Base-by-base conservation (phyloP, 2,797 vertebrate genomes). In the Girardinus metallicus region DNA sequence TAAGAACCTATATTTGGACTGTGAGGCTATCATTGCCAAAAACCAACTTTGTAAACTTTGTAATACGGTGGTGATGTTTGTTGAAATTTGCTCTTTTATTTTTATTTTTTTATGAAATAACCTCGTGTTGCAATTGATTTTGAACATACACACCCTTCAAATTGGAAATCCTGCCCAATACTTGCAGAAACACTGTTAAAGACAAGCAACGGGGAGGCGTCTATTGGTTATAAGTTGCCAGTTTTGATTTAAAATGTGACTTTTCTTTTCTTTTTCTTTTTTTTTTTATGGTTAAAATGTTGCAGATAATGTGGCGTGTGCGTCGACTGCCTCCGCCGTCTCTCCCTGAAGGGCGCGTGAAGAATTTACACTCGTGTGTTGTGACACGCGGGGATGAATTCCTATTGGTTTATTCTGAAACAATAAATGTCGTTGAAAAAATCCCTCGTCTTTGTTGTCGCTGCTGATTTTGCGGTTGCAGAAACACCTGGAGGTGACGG, bases 381-480 rank as follows among this genome's bases (percentile, higher is more conserved):
- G 85, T 88, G 84, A 89, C 73, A 46, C 47, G 85, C 85, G 87
- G 74, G 11, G 8, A 47, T 85, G 64, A 87, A 78, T 72, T 82
- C 79, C 79, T 87, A 0, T 85, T 91, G 10, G 46, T 88, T 83
- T 89, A 31, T 87, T 91, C 90, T 82, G 72, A 82, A 83, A 91
- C 80, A 94, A 88, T 94, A 93, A 94, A 95, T 81, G n/a, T 88
- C 0, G 66, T 55, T 88, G 62, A 87, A 75, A 87, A 86, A 91
- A 23, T 72, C 74, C 77, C 74, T 39, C 71, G 2, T 46, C n/a
- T 77, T 74, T 85, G 83, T 51, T 87, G 41, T 73, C 1, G n/a
- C 70, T 83, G 53, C 78, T 64, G n/a, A 0, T 81, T 75, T 80
- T 66, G 83, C 62, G 87, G 90, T 90, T 85, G 80, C 55, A 79